Evolutionary conservation across 2,797 vertebrate genomes (phyloP).

Genomic region (Taeniopygia guttata): DNA sequence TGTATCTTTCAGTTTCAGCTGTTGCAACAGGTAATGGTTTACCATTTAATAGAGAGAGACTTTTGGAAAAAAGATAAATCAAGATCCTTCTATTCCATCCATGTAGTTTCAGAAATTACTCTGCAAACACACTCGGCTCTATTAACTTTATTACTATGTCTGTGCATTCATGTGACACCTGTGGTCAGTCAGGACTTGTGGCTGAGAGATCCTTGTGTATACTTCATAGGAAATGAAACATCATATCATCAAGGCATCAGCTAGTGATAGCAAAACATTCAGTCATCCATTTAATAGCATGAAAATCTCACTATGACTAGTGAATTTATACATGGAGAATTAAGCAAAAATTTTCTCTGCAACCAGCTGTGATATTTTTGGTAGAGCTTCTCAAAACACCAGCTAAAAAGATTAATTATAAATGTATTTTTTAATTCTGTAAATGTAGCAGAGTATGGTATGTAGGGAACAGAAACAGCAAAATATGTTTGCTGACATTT

Average conservation of each 20-base stretch:
- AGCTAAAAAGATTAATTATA: background rate
- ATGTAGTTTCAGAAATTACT: background rate
- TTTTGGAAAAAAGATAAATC: background rate
- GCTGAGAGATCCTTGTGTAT: background rate
- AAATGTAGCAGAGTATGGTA: background rate
- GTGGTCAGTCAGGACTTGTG: background rate
- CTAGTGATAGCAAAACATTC: background rate
- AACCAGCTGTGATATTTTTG: background rate
- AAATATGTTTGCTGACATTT: background rate
- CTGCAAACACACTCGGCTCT: background rate
- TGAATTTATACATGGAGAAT: background rate
- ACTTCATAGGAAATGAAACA: background rate
- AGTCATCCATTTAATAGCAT: slow-evolving; percentile 21
- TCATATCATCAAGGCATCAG: background rate
- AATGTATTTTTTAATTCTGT: background rate
- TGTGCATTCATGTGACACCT: background rate
- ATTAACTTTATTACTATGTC: background rate
- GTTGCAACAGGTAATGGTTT: background rate
- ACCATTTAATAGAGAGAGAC: background rate
- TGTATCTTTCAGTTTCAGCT: background rate
- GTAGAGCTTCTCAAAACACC: background rate
- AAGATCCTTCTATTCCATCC: background rate
- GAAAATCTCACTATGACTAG: background rate
- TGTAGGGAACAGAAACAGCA: background rate
- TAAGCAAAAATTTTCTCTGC: background rate